A percentile compares a stretch with the other conserved stretches of the same genome.
Conservation (phyloP, 2,888 invertebrate genomes). For the Sphaerophoria rueppellii region DNA sequence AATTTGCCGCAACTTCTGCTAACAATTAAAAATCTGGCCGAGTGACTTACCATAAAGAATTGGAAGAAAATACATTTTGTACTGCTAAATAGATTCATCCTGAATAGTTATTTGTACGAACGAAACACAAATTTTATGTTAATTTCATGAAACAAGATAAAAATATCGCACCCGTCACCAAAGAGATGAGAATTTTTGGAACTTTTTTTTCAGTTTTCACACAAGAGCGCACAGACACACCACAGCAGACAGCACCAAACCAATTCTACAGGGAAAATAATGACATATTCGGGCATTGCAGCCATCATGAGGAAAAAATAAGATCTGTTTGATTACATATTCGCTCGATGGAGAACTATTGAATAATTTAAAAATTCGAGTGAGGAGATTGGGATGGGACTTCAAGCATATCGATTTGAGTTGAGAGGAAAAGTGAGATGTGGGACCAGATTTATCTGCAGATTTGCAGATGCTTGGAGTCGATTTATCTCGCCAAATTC, state of each 20-base stretch:
- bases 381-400: too few relatives aligned
- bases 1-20: slow-evolving; percentile 46
- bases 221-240: not conserved
- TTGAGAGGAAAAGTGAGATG: too few relatives aligned
- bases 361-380: too few relatives aligned
- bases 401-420: too few relatives aligned
- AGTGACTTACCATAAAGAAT: slow-evolving; percentile 77
- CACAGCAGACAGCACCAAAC: slow-evolving; percentile 30
- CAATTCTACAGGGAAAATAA: slow-evolving; percentile 33
- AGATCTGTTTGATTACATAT: not conserved
- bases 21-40: not conserved
- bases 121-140: slow-evolving; percentile 33
- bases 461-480: too few relatives aligned
- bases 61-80: slow-evolving; percentile 76
- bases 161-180: slow-evolving; percentile 58
- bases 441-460: too few relatives aligned
- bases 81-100: slow-evolving; percentile 77
- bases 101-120: slow-evolving; percentile 45
- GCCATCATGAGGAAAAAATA: not conserved
- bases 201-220: slow-evolving; percentile 42
- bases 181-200: slow-evolving; percentile 18
- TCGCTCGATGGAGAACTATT: too few relatives aligned
- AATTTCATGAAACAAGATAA: slow-evolving; percentile 65
- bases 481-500: too few relatives aligned
- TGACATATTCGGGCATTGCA: slow-evolving; percentile 53